phyloP scores from a whole-genome alignment of 2,113 vertebrate genomes.

The Psophia crepitans region DNA sequence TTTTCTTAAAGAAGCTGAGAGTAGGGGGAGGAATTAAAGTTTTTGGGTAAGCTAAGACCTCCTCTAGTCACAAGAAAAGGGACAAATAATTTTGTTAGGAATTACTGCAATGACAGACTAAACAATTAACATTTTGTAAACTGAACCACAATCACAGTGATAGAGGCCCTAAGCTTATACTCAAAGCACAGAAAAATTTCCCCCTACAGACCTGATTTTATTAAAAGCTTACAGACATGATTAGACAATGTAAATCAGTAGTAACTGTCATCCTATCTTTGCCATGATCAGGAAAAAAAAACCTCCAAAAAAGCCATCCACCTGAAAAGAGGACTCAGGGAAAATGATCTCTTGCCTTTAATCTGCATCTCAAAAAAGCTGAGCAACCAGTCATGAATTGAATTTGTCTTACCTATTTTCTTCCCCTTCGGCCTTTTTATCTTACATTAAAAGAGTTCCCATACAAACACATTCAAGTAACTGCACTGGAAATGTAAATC shows the following conservation, averaged over 20 bases:
- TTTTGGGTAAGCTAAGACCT: neutral
- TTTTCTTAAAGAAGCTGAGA: neutral
- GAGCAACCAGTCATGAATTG: neutral
- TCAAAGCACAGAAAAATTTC: neutral
- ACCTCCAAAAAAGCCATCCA: too few species aligned
- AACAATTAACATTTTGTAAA: neutral
- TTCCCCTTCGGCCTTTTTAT: neutral
- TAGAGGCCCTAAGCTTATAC: neutral
- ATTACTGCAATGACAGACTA: neutral
- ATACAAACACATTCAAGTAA: neutral
- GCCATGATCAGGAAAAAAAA: neutral
- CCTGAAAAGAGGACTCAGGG: neutral
- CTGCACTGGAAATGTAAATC: neutral
- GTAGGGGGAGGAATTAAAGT: neutral
- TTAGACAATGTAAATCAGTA: neutral
- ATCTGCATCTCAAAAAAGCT: neutral
- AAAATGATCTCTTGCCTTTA: neutral
- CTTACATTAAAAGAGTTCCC: neutral
- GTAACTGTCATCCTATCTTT: neutral
- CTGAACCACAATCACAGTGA: neutral
- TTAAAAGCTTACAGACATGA: neutral
- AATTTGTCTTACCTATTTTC: neutral
- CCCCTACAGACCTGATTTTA: neutral
- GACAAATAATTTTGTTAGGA: neutral
- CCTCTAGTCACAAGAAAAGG: neutral